Percentiles rank a stretch among this genome's conserved stretches.
Conservation (phyloP, 30 jellyfish, hydroid and myxozoan species). For the Hydractinia symbiolongicarpus region DNA sequence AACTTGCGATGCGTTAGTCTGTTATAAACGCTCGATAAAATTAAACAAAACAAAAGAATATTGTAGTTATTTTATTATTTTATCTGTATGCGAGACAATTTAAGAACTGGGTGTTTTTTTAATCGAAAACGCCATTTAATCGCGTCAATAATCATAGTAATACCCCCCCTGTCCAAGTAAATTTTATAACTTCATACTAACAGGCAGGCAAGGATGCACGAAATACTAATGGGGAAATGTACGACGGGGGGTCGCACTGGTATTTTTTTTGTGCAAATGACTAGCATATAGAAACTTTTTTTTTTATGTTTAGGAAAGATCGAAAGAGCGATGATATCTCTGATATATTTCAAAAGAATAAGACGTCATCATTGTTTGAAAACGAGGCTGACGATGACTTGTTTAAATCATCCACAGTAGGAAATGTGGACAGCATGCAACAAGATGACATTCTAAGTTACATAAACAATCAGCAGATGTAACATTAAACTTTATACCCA, state of each 20-base stretch:
- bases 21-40: no score
- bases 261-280: background rate
- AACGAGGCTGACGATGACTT: constrained; percentile 1
- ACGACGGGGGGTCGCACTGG: background rate
- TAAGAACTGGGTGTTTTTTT: background rate
- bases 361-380: constrained; percentile 3
- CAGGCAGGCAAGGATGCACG: no score
- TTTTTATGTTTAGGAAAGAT: background rate
- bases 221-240: background rate
- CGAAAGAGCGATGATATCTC: background rate
- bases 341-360: background rate
- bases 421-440: background rate
- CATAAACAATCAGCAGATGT: background rate
- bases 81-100: background rate
- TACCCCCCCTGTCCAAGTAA: background rate
- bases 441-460: background rate
- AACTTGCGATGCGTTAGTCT: no score
- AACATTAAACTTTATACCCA: no score
- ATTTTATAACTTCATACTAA: background rate
- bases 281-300: background rate
- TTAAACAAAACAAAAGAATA: no score
- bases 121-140: background rate
- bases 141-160: background rate
- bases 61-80: no score
- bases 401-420: background rate